Evolutionary conservation across 2,113 vertebrate species (phyloP), one percentile per base, ranked within the genome.

Genomic region (Bufo gargarizans): DNA sequence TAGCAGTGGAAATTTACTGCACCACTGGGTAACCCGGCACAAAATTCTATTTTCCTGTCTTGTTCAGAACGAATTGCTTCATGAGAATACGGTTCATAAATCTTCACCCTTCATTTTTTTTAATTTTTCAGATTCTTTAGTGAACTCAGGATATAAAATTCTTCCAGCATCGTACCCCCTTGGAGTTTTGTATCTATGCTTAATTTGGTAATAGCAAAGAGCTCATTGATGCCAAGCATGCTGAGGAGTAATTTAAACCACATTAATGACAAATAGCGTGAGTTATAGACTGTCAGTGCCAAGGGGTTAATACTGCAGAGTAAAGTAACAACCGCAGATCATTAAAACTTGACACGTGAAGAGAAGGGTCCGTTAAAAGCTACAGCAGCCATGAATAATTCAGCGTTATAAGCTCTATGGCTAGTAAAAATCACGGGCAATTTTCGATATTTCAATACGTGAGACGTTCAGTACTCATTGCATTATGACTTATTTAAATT

Each of bases 221-320:
- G 6, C 72, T 74, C 19, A 16, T 61, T 86, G 45, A 78, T 76
- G 43, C 85, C 74, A 78, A 20, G n/a, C 74, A 61, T 61, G 43
- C 17, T n/a, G 58, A 78, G 20, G 43, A 63, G 85, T 67, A 65
- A 77, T 86, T 77, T 78, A 86, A 78, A 65, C 19, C 9, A 45
- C 85, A 86, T 86, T 86, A 65, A 86, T 78, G 72, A 86, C 85
- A 86, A 77, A 86, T 78, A 65, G 47, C 3, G 47, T 78, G 74
- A 86, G 76, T 86, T 65, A 77, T 86, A 65, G 58, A 65, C 59
- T 53, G 47, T 59, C 74, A 6, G 43, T 86, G 85, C 58, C 74
- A 78, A 77, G 85, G 84, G 85, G 85, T 86, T 78, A 86, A 86
- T 86, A 86, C 58, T 65, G 74, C 56, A 33, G 43, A 65, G 74